These are phyloP conservation scores for Cyphomyrmex costatus DNA, from an alignment of 1,140 invertebrate genomes.

Conservation along the genomic window DNA sequence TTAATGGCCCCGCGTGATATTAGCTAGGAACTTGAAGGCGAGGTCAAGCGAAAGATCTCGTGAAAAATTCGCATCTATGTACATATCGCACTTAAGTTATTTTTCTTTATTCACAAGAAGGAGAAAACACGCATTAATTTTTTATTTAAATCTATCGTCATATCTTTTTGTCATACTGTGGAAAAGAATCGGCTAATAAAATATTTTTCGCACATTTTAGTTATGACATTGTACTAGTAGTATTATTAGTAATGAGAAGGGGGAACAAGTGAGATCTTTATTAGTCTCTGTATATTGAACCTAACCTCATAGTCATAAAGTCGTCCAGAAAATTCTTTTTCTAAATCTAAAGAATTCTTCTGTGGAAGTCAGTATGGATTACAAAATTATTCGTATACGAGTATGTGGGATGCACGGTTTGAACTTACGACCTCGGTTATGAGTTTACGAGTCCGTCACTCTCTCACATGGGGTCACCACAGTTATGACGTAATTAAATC, in stretches of 20 bases:
- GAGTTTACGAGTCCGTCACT: too few species aligned
- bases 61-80: slow-evolving; percentile 11
- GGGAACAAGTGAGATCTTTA: too few species aligned
- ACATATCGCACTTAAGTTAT: neutral
- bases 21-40: slow-evolving; percentile 12
- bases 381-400: too few species aligned
- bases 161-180: neutral
- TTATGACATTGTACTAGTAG: neutral
- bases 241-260: too few species aligned
- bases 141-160: neutral
- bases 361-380: too few species aligned
- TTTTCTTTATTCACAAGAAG: neutral
- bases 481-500: neutral
- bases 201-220: neutral
- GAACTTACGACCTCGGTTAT: too few species aligned
- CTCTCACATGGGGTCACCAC: too few species aligned
- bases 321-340: too few species aligned
- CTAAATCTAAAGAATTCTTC: too few species aligned
- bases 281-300: too few species aligned
- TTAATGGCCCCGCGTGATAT: slow-evolving; percentile 43
- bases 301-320: too few species aligned
- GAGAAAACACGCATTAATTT: neutral
- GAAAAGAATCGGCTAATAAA: neutral
- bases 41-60: slow-evolving; percentile 7
- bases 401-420: too few species aligned